Conservation (phyloP, 2,113 vertebrate genomes). For the Cyphotilapia sp. region DNA sequence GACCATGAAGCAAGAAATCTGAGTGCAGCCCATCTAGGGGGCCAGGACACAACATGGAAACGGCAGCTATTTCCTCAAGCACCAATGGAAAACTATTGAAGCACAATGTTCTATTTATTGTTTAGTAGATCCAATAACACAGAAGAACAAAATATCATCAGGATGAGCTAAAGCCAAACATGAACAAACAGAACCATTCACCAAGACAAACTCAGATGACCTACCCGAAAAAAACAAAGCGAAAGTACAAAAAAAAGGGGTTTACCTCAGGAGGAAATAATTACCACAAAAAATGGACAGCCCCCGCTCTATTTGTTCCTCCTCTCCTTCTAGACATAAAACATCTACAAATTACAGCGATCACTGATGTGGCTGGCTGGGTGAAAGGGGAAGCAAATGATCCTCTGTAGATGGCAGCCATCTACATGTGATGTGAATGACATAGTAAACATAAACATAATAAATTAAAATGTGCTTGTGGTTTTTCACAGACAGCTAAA, state of each 20-base stretch:
- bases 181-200: neutral
- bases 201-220: neutral
- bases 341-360: neutral
- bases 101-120: neutral
- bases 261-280: rapidly evolving
- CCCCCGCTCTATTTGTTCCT: neutral
- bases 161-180: neutral
- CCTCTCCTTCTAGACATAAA: neutral
- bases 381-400: neutral
- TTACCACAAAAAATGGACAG: neutral
- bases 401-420: neutral
- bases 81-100: neutral
- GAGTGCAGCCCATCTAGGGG: neutral
- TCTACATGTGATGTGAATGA: neutral
- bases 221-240: rapidly evolving
- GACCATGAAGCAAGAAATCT: neutral
- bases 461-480: neutral
- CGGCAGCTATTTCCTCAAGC: neutral
- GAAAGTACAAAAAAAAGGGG: neutral
- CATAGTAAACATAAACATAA: neutral
- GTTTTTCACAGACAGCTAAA: neutral
- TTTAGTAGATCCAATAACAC: neutral
- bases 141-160: neutral
- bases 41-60: neutral
- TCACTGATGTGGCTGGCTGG: neutral